A percentile compares a stretch with the other conserved stretches of the same genome.
Conservation (phyloP, 2,113 vertebrate species). For the Corydoras sp. region DNA sequence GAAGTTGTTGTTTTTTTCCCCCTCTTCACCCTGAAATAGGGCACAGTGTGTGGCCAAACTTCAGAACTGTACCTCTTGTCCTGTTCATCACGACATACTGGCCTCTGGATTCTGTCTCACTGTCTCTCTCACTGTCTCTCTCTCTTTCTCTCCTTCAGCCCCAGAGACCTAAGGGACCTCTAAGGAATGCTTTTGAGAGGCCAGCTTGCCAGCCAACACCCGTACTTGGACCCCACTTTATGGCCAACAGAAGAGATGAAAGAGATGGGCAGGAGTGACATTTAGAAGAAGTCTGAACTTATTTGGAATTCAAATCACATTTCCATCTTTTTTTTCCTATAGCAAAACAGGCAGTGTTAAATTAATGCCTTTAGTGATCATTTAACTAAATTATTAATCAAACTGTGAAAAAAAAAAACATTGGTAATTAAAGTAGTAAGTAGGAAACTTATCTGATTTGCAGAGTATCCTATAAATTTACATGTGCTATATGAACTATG, state of each 20-base stretch:
- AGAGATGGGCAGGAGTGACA: constrained; percentile 43
- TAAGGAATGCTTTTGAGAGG: constrained; percentile 44
- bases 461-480: too few relatives aligned
- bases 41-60: constrained; percentile 34
- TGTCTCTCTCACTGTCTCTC: constrained; percentile 28
- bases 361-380: not conserved
- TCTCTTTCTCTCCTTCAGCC: constrained; percentile 18
- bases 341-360: constrained; percentile 7
- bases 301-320: constrained; percentile 38
- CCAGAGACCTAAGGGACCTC: constrained; percentile 42
- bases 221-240: constrained; percentile 38
- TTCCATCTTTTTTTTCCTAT: constrained; percentile 3
- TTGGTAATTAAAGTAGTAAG: not conserved
- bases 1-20: constrained; percentile 8
- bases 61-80: constrained; percentile 40
- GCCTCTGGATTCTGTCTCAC: constrained; percentile 39
- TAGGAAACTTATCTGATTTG: too few relatives aligned
- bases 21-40: constrained; percentile 28
- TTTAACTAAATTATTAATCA: not conserved
- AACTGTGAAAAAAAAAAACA: not conserved
- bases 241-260: constrained; percentile 39
- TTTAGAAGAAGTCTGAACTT: constrained; percentile 40
- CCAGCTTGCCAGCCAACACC: constrained; percentile 37
- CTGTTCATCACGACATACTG: constrained; percentile 38
- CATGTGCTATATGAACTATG: too few relatives aligned